Percentiles rank a stretch among this genome's conserved stretches.
Conservation (phyloP, 2,888 invertebrate species). For the Mamestra brassicae region DNA sequence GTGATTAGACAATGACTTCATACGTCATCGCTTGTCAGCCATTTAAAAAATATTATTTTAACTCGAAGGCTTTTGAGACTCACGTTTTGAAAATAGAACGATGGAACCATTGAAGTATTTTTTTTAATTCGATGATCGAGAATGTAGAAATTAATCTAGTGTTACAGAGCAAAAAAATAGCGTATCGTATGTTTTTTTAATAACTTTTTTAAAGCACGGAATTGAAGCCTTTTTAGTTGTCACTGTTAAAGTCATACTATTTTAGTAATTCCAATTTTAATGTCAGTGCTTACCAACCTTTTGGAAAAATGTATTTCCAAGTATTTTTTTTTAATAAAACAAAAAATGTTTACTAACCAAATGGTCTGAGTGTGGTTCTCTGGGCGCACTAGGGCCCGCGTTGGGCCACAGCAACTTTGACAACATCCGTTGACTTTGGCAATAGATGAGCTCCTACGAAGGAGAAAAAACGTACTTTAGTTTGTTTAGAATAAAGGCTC, state of each 20-base stretch:
- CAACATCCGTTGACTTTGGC: conserved; percentile 91
- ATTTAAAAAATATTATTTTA: conserved; percentile 29
- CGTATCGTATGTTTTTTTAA: no score
- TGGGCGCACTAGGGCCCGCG: conserved; percentile 89
- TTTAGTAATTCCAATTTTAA: neutral
- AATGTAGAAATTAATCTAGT: conserved; percentile 21
- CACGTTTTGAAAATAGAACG: neutral
- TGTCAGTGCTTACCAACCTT: conserved; percentile 26
- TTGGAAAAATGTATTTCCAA: neutral
- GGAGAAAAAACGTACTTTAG: conserved; percentile 89
- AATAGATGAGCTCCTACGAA: conserved; percentile 91
- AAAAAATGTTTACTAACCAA: conserved; percentile 91
- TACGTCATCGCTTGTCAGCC: conserved; percentile 61
- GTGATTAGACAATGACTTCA: conserved; percentile 67
- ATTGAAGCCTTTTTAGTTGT: conserved; percentile 27
- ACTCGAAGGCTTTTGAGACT: neutral
- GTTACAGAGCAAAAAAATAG: neutral
- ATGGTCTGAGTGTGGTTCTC: conserved; percentile 90
- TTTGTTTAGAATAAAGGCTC: conserved; percentile 82
- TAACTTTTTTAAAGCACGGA: neutral
- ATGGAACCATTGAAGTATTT: neutral
- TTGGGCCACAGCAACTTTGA: conserved; percentile 91
- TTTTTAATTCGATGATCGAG: conserved; percentile 11
- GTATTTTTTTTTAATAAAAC: conserved; percentile 73
- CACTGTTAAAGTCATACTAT: conserved; percentile 1